phyloP scores from a whole-genome alignment of 2,113 vertebrate species.

The Empidonax alnorum region DNA sequence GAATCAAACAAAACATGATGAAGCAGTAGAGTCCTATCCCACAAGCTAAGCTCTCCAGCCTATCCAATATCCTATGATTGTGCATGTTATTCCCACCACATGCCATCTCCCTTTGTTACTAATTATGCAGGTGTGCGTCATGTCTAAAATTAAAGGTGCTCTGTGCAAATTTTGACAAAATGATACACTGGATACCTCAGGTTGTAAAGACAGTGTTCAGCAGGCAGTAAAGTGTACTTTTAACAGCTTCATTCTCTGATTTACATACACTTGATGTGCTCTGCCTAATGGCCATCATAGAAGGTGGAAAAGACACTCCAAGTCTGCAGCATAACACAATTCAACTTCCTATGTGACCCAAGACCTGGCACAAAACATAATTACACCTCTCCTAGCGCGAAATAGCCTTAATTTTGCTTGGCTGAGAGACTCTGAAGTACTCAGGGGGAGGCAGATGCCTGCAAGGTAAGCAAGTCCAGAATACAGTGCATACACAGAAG shows the following conservation, averaged over 20 bases:
- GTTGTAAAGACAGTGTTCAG: not conserved
- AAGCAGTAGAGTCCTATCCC: not conserved
- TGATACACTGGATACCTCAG: accelerated
- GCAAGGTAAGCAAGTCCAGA: not conserved
- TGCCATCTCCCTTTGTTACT: not conserved
- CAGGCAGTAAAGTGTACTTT: not conserved
- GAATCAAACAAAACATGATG: not conserved
- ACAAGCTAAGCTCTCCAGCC: not conserved
- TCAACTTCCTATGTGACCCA: not conserved
- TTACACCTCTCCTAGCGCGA: not conserved
- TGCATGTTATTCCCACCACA: not conserved
- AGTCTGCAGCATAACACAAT: not conserved
- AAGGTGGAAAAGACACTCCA: not conserved
- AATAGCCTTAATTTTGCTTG: not conserved
- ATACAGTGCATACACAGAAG: accelerated
- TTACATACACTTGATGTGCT: not conserved
- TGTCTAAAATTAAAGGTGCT: not conserved
- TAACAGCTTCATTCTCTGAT: not conserved
- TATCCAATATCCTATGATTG: not conserved
- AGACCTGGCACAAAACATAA: not conserved
- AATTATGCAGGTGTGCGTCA: not conserved
- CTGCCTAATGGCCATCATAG: accelerated
- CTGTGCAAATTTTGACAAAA: not conserved
- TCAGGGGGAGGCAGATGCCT: not conserved
- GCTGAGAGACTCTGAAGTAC: not conserved